These are phyloP conservation scores for Apodemia mormo DNA, from an alignment of 2,888 invertebrate genomes.

Conservation along the genomic window DNA sequence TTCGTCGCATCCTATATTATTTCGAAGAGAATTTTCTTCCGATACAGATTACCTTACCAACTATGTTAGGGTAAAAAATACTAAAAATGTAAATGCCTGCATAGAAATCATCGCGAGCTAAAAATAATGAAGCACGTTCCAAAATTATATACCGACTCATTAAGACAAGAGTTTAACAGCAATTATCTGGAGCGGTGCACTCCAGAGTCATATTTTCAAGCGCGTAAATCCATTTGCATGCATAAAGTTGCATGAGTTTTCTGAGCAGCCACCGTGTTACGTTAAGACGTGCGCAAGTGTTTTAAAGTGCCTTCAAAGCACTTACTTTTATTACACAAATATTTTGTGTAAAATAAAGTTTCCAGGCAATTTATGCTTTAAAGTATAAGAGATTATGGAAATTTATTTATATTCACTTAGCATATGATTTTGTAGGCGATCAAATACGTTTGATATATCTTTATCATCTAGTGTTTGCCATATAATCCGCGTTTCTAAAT, in stretches of 20 bases:
- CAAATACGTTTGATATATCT: not conserved
- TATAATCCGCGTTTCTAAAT: too few species aligned
- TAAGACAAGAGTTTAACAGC: conserved; percentile 63
- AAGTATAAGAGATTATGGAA: not conserved
- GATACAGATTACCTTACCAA: too few species aligned
- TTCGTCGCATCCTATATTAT: too few species aligned
- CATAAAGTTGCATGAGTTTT: conserved; percentile 56
- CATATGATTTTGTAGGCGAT: not conserved
- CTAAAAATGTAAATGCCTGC: not conserved
- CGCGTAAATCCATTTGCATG: conserved; percentile 66
- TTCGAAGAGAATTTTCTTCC: too few species aligned
- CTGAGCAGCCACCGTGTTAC: conserved; percentile 37
- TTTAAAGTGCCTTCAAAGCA: conserved; percentile 54
- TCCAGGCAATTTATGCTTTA: not conserved
- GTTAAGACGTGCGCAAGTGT: conserved; percentile 50
- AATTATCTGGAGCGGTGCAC: conserved; percentile 71
- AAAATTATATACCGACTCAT: conserved; percentile 49
- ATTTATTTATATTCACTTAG: not conserved
- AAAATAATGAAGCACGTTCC: not conserved
- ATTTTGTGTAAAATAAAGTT: conserved; percentile 16
- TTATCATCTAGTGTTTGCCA: too few species aligned
- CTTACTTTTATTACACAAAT: conserved; percentile 29
- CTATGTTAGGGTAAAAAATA: too few species aligned
- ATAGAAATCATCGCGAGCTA: not conserved
- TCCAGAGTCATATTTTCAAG: conserved; percentile 64